Base-by-base conservation (phyloP, 2,113 vertebrate species). In the Boleophthalmus pectinirostris region DNA sequence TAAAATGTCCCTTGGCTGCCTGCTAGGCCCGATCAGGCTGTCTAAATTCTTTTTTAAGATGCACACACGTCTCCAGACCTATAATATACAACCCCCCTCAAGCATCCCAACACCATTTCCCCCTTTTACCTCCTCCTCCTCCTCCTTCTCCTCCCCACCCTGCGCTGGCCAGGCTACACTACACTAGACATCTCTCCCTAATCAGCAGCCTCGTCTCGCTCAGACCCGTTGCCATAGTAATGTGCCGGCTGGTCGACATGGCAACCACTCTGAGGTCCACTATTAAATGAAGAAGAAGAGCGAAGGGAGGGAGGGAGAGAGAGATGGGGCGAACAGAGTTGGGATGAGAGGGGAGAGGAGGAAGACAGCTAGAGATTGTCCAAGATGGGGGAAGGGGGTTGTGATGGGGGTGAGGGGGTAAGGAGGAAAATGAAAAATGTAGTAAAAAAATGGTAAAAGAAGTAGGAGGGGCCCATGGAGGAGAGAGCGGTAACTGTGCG, bases 251-350 rank as follows among this genome's bases (percentile, higher is more conserved):
- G 96, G 97, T 98, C 96, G 97, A 97, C 97, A 98, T 99, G 96
- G 97, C 96, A 98, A 99, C 97, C 95, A 95, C 95, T 96, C 96
- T 94, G 94, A 92, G 95, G 97, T 98, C 97, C 97, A 96, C 95
- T 97, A 95, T 96, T 94, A 94, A 95, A 95, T 94, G 96, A 96
- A 95, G 94, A 96, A 95, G 94, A 94, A 95, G 94, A 93, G 92
- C 92, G 83, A 87, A 90, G 87, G 82, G 88, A 88, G 87, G 83
- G 85, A 90, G 56, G 56, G 20, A 54, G 53, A n/a, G 56, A 15
- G 56, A 25, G 56, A 57, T 82, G 76, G 74, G 74, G 79, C 84
- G 86, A 87, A 85, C 82, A 69, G 81, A 84, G 84, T 85, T 74
- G 74, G 87, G 82, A 86, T 80, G 85, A 73, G 69, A 77, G 64